Evolutionary conservation across 2,797 vertebrate genomes (phyloP), one percentile per base, ranked within the genome.

Genomic region (Nyctibius grandis): DNA sequence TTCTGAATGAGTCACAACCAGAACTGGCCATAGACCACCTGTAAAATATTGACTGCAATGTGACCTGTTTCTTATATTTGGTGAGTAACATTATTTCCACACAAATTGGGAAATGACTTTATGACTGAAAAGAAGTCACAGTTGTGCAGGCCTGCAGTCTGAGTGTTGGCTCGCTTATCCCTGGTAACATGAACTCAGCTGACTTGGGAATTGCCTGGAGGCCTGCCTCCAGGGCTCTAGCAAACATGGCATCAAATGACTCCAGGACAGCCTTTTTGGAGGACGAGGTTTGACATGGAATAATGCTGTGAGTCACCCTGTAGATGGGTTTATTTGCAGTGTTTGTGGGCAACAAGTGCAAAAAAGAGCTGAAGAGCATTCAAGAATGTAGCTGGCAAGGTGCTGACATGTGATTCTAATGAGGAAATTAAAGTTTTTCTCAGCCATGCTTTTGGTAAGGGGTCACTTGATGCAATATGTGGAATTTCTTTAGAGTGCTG

Each of bases 371-470:
- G 69, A 78, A 56, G 10, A 94, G 40, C 56, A 65, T 59, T 85
- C 47, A 93, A 77, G 68, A 91, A 91, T 36, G 22, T 40, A 93
- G 82, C 69, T 94, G 77, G 72, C 80, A 94, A 95, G 87, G 82
- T 89, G 85, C 67, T 96, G 88, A 91, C 67, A 65, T 56, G 48
- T 73, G 63, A 95, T 82, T 76, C 51, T 76, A 87, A 79, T 87
- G 88, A 91, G 70, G 67, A 94, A 95, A 95, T 95, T 21, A 72
- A 31, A 56, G 56, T 44, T 93, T 89, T 94, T 90, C 89, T 85
- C 77, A 82, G 83, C 25, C 67, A 26, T 53, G 59, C 26, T 88
- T 94, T 90, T 76, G 56, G 69, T 88, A 86, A 90, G 48, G 48
- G 77, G 48, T 91, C 88, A 94, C 70, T 94, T 79, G 56, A 76